Evolutionary conservation across 2,888 invertebrate genomes (phyloP), one percentile per base, ranked within the genome.

Genomic region (Ashinkailepas kermadecensis): DNA sequence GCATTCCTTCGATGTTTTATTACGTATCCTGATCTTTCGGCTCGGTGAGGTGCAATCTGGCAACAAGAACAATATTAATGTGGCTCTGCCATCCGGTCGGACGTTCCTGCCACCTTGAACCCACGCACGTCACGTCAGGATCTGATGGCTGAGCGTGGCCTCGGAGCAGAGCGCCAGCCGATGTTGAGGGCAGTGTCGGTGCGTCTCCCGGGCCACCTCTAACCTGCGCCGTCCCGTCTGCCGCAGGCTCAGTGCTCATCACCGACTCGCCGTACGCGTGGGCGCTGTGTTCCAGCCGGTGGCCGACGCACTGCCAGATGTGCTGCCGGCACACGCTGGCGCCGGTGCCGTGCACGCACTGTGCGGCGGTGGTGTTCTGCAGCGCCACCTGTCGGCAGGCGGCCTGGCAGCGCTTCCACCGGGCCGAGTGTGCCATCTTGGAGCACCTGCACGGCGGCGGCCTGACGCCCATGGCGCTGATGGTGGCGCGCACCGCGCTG

Each of bases 241-340:
- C 21, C 54, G 67, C 82, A 84, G 84, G 86, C 78, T 85, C 85
- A 83, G 84, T 86, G 64, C 83, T 86, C 82, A 83, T 86, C 18
- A 85, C 85, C 57, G 86, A 86, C 81, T 84, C 84, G 80, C 85
- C 86, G 13, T 86, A 83, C 81, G 85, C 85, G 59, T 84, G 85
- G 12, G 84, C 84, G 64, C 83, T 85, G 23, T 82, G 84, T 59
- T 84, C 85, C 21, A 85, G 85, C 81, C 83, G 82, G 64, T 84
- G 85, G 83, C 83, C 84, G 81, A 81, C 79, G 23, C 85, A 85
- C 78, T 86, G 86, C 81, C 84, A 83, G 82, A 84, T 85, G 80
- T 86, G 86, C 83, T 85, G 84, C 81, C 80, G 78, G 23, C 83
- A 85, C 59, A 58, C 84, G 54, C 80, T 82, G 74, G 84, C 84